phyloP scores from a whole-genome alignment of 2,888 invertebrate species.

The Patella pellucida region DNA sequence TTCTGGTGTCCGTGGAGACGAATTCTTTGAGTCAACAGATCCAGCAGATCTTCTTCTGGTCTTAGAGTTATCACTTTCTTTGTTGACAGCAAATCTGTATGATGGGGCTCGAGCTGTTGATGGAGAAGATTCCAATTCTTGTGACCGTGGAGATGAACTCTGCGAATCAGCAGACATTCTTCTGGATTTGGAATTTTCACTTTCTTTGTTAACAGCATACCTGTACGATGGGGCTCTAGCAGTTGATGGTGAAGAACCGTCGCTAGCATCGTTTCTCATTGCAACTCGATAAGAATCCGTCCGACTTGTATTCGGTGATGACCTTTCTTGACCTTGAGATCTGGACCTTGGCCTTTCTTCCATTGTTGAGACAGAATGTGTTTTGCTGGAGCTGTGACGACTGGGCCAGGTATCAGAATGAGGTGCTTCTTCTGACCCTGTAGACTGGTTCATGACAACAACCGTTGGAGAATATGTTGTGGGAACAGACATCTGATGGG shows the following conservation, averaged over 20 bases:
- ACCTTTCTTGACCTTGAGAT: conserved; percentile 15
- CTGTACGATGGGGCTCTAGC: conserved; percentile 17
- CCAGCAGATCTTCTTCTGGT: background rate
- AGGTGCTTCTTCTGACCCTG: background rate
- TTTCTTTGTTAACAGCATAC: no score
- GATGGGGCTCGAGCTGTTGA: background rate
- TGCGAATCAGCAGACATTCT: background rate
- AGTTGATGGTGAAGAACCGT: background rate
- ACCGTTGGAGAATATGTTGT: background rate
- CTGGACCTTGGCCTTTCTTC: conserved; percentile 22
- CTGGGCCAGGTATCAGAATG: conserved; percentile 20
- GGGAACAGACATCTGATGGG: background rate
- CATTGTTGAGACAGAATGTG: background rate
- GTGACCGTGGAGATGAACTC: conserved; percentile 21
- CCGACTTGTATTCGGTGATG: conserved; percentile 29
- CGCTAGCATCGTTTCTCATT: conserved; percentile 34
- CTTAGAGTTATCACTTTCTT: background rate
- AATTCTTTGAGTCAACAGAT: conserved; percentile 1
- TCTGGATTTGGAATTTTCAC: background rate
- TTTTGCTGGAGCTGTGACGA: background rate
- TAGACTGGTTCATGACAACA: background rate
- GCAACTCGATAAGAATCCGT: conserved; percentile 60
- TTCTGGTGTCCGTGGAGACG: conserved; percentile 20
- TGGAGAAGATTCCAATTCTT: background rate
- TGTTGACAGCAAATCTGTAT: conserved; percentile 19